Percentiles rank a stretch among this genome's conserved stretches.
Conservation (phyloP, 2,888 invertebrate species). For the Invenusta paracnida region DNA sequence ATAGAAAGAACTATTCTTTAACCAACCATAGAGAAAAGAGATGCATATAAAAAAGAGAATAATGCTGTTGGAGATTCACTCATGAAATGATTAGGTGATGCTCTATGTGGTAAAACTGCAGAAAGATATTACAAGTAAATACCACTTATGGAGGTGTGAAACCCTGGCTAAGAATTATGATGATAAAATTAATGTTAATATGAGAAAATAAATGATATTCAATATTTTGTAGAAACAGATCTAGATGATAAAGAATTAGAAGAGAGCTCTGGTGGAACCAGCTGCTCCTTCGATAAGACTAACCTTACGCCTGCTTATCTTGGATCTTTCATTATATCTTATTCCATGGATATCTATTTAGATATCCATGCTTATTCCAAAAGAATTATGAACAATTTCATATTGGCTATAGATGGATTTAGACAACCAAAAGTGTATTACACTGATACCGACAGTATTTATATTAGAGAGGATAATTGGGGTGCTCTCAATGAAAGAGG, state of each 20-base stretch:
- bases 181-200: slow-evolving; percentile 19
- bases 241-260: slow-evolving; percentile 3
- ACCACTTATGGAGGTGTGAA: slow-evolving; percentile 37
- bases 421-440: slow-evolving; percentile 32
- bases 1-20: no score
- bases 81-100: slow-evolving; percentile 32
- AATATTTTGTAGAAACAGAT: slow-evolving; percentile 34
- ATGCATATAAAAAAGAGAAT: background rate
- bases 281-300: no score
- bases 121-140: slow-evolving; percentile 33
- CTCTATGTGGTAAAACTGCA: slow-evolving; percentile 37
- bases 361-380: slow-evolving; percentile 31
- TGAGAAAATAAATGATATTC: slow-evolving; percentile 34
- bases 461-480: slow-evolving; percentile 21
- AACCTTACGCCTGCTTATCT: no score
- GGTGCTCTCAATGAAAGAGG: slow-evolving; percentile 23
- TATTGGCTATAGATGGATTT: slow-evolving; percentile 34
- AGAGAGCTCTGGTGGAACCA: no score
- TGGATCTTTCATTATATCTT: no score
- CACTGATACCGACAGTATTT: slow-evolving; percentile 32
- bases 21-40: background rate
- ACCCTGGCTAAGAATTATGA: slow-evolving; percentile 13
- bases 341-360: no score
- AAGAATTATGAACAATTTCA: slow-evolving; percentile 41
- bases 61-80: slow-evolving; percentile 35